A percentile compares a stretch with the other conserved stretches of the same genome.
phyloP scores from a whole-genome alignment of 2,113 vertebrate species.

The Strigops habroptila region DNA sequence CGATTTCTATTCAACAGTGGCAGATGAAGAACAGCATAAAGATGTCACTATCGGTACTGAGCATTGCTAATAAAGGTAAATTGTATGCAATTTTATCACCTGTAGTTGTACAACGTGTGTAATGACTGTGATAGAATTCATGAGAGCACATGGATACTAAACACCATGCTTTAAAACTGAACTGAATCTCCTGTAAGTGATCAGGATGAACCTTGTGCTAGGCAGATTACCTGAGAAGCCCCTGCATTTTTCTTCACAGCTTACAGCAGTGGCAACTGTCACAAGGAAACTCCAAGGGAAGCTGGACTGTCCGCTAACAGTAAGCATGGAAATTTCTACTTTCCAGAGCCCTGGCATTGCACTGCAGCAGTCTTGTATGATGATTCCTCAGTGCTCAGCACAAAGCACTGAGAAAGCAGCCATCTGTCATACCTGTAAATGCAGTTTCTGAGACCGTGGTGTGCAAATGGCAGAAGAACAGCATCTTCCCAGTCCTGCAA shows the following conservation, averaged over 20 bases:
- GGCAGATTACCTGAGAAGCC: background rate
- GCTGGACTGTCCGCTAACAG: background rate
- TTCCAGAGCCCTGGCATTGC: background rate
- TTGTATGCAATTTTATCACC: background rate
- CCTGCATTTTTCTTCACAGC: background rate
- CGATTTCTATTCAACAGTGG: background rate
- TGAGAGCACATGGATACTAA: background rate
- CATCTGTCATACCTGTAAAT: background rate
- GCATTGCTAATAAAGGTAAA: background rate
- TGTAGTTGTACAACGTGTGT: background rate
- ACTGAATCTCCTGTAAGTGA: accelerated
- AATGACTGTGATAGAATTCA: background rate
- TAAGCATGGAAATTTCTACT: background rate
- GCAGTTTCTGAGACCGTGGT: background rate
- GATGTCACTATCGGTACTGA: background rate
- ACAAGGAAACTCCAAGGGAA: background rate
- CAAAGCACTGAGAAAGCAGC: background rate
- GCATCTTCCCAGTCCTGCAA: background rate
- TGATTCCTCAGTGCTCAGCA: background rate
- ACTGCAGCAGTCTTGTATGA: background rate
- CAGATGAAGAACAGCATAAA: background rate
- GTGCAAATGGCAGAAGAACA: background rate
- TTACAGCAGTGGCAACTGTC: background rate
- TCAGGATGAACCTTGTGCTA: background rate
- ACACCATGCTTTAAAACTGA: background rate